Base-by-base conservation (phyloP, 2,797 vertebrate genomes). In the Chanos chanos region DNA sequence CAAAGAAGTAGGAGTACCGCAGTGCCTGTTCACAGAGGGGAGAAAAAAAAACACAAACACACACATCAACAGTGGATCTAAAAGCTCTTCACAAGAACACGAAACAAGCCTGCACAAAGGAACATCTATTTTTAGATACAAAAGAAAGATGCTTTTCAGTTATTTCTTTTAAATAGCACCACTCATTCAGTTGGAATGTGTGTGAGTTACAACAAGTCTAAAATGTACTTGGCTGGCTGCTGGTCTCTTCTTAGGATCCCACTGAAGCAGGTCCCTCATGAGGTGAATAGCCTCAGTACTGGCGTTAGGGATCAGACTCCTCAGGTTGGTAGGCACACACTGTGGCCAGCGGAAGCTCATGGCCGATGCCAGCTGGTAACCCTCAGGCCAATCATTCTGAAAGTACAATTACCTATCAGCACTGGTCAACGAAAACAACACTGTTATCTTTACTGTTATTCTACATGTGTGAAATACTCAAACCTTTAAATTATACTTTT, bases 291-390 rank as follows among this genome's bases (percentile, higher is more conserved):
- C 96, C 67, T 97, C 96, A 1, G 79, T 92, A 76, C 95, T 97
- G 75, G 94, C 96, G 54, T 99, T 98, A 44, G 96, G 95, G 69
- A 99, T 98, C 7, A 99, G 94, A 57, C 93, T 94, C 88, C 96
- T 99, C 36, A 99, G 79, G 73, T 93, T 93, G 71, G 95, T 94
- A 12, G 94, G 91, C 60, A 98, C 90, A 74, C 95, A 99, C 0
- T 99, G 96, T 7, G 97, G 97, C 74, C 98, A 99, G 58, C 93
- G 95, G 74, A 99, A 99, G 73, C 92, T 98, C 95, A 99, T 99
- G 4, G 91, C 88, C 37, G 92, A 81, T 18, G 96, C 93, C 28
- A 99, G 89, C 31, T 97, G 95, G 80, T 94, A 89, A 30, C 96
- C 96, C 79, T 99, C 96, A 2, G 92, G 85, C 97, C 97, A 99